Conservation (phyloP, 1,140 invertebrate species). For the Formica exsecta region DNA sequence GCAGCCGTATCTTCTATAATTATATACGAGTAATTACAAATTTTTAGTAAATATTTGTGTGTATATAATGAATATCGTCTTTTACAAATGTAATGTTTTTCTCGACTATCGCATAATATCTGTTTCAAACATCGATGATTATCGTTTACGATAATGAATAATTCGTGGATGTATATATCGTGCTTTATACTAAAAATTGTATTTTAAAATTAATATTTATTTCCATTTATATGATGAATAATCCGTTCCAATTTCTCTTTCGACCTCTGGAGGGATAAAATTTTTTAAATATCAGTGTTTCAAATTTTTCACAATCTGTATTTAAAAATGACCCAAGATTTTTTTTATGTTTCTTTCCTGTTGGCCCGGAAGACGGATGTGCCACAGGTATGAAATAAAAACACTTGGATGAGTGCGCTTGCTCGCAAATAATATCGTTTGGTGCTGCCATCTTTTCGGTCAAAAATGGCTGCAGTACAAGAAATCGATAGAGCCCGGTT, state of each 20-base stretch:
- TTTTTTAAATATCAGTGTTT: neutral
- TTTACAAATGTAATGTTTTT: neutral
- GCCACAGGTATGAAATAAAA: constrained; percentile 20
- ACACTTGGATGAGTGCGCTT: constrained; percentile 20
- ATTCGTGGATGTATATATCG: neutral
- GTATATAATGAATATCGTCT: neutral
- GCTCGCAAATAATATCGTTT: neutral
- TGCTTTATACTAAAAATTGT: too few species aligned
- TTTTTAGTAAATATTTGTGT: neutral
- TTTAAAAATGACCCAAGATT: constrained; percentile 16
- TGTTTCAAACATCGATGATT: neutral
- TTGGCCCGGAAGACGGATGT: neutral
- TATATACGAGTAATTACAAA: neutral
- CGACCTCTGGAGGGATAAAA: neutral
- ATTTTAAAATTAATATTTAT: neutral
- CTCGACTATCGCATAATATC: neutral
- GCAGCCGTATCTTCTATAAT: neutral
- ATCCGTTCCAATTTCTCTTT: neutral
- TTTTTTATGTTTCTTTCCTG: neutral
- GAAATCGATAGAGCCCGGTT: constrained; percentile 70
- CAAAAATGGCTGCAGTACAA: neutral
- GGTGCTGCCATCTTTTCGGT: constrained; percentile 58
- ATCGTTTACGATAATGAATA: neutral
- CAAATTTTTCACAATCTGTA: neutral
- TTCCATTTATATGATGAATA: neutral